Percentiles rank a stretch among this genome's conserved stretches.
Conservation (phyloP, 2,113 vertebrate species). For the Grammomys surdaster region DNA sequence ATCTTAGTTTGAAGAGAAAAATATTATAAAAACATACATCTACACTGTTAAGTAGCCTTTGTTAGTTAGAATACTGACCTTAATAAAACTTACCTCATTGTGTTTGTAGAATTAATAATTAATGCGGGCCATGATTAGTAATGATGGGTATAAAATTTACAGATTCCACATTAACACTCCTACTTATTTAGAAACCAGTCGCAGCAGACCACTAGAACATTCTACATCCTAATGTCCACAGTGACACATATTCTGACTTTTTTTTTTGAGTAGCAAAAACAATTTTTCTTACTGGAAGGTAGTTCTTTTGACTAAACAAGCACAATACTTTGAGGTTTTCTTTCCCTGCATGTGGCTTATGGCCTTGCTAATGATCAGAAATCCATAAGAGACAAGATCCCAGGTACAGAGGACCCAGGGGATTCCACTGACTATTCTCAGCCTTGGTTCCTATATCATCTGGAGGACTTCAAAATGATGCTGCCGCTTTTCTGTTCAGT, state of each 20-base stretch:
- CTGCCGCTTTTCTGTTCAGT: too few relatives aligned
- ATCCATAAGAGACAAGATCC: too few relatives aligned
- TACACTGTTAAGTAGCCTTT: background rate
- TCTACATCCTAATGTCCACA: background rate
- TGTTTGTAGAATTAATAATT: background rate
- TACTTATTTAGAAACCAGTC: background rate
- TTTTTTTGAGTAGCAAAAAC: too few relatives aligned
- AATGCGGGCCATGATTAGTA: background rate
- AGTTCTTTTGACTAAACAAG: too few relatives aligned
- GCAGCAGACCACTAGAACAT: background rate
- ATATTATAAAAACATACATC: background rate
- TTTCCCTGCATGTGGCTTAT: too few relatives aligned
- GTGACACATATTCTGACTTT: background rate
- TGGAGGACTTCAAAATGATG: too few relatives aligned
- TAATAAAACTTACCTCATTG: background rate
- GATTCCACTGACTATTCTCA: too few relatives aligned
- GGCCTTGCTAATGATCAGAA: too few relatives aligned
- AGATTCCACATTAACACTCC: background rate
- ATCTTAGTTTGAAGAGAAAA: background rate
- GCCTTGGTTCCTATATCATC: too few relatives aligned
- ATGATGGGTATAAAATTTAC: background rate
- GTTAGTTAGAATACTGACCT: background rate
- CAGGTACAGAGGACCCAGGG: too few relatives aligned
- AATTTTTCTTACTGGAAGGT: too few relatives aligned
- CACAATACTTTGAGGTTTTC: too few relatives aligned